These are phyloP conservation scores for Ceryle rudis DNA, from an alignment of 2,797 vertebrate genomes.

Conservation along the genomic window DNA sequence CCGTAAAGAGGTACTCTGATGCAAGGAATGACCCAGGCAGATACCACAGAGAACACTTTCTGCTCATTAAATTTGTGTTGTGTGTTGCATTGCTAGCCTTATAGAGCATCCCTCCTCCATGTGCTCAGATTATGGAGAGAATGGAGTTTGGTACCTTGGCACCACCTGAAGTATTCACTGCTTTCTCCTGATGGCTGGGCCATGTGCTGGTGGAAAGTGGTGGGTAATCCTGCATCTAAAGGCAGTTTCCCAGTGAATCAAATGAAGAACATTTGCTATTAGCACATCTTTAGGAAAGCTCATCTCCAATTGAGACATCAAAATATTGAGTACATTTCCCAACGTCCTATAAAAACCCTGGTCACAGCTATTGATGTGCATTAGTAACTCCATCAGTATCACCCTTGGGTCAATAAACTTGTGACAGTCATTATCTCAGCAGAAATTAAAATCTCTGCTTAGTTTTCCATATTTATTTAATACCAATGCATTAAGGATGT, in stretches of 20 bases:
- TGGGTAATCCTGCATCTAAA: fast-evolving
- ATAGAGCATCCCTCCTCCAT: not conserved
- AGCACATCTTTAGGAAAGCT: not conserved
- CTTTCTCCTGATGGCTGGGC: not conserved
- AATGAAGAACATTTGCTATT: not conserved
- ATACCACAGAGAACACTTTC: not conserved
- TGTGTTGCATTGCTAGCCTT: not conserved
- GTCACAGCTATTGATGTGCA: not conserved
- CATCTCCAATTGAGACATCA: not conserved
- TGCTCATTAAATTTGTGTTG: not conserved
- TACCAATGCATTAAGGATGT: not conserved
- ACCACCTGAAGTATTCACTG: not conserved
- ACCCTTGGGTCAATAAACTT: not conserved
- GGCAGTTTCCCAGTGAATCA: not conserved
- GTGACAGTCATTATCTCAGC: not conserved
- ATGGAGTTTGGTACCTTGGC: not conserved
- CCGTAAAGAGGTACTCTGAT: not conserved
- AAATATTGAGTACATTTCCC: not conserved
- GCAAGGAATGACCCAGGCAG: not conserved
- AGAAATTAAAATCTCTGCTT: not conserved
- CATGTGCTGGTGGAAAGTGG: not conserved
- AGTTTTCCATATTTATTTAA: slow-evolving; percentile 2
- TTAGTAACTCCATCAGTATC: not conserved
- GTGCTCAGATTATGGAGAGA: not conserved
- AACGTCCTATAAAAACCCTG: not conserved